Evolutionary conservation across 2,888 invertebrate genomes (phyloP).

Genomic region (Drepanosiphum platanoidis): DNA sequence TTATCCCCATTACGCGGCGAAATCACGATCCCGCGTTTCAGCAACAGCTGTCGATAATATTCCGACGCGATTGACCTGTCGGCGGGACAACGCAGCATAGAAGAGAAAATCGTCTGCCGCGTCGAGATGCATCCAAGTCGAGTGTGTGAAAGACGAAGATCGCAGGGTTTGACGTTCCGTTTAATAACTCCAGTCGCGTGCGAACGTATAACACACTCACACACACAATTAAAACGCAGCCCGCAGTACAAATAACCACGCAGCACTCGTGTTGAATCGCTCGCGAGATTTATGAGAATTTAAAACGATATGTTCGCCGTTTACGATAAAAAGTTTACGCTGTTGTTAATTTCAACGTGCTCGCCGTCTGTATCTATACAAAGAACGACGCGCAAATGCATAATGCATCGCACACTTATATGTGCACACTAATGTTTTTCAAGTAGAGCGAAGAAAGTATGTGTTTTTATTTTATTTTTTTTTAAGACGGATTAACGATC

Average conservation of each 20-base stretch:
- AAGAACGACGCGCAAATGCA: too few species aligned
- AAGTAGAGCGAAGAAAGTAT: neutral
- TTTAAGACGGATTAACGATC: neutral
- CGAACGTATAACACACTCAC: too few species aligned
- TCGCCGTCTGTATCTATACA: too few species aligned
- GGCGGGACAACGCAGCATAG: neutral
- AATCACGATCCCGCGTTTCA: neutral
- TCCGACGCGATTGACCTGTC: neutral
- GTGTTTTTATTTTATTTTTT: too few species aligned
- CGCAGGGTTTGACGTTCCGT: neutral
- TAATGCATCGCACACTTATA: neutral
- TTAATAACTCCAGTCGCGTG: neutral
- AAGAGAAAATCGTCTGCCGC: neutral
- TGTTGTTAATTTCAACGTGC: too few species aligned
- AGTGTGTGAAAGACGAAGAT: neutral
- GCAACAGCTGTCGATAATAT: neutral
- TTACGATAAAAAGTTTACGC: neutral
- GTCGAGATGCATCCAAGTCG: neutral
- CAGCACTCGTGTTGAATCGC: neutral
- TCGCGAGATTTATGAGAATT: neutral
- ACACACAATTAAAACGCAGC: neutral
- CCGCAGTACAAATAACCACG: neutral
- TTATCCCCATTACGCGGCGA: neutral
- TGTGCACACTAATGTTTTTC: neutral
- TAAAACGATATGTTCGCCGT: neutral